Conservation (phyloP, 2,113 vertebrate species). For the Pimephales promelas region DNA sequence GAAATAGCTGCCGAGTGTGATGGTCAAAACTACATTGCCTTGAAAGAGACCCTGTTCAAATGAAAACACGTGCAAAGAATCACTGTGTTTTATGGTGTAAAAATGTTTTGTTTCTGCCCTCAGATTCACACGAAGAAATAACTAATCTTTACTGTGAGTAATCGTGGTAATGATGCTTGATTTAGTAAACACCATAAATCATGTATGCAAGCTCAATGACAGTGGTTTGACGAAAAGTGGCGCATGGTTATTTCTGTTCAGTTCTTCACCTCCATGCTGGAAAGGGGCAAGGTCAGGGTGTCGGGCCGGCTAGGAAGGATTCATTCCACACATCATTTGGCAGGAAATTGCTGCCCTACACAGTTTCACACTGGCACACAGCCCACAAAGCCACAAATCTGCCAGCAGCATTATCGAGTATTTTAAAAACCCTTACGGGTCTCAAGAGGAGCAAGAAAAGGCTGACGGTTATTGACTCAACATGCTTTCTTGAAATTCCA, state of each 20-base stretch:
- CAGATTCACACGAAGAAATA: background rate
- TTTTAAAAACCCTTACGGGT: constrained; percentile 58
- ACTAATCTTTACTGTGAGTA: background rate
- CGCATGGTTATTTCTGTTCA: constrained; percentile 39
- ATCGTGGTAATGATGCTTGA: background rate
- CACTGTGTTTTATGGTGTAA: background rate
- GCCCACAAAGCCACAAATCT: constrained; percentile 53
- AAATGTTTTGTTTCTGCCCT: constrained; percentile 9
- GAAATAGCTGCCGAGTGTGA: background rate
- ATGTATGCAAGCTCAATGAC: background rate
- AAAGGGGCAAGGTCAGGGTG: constrained; percentile 54
- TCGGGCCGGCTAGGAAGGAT: constrained; percentile 22
- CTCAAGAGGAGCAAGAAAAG: constrained; percentile 46
- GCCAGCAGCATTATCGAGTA: constrained; percentile 40
- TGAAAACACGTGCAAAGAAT: background rate
- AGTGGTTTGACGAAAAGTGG: constrained; percentile 12
- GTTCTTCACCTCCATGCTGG: constrained; percentile 10
- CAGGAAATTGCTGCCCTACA: constrained; percentile 58
- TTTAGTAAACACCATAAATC: constrained; percentile 13
- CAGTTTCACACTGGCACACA: constrained; percentile 48
- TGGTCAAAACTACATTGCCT: background rate
- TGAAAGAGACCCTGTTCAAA: background rate
- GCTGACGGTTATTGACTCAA: constrained; percentile 49
- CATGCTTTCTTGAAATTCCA: constrained; percentile 50
- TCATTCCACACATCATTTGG: constrained; percentile 57